Evolutionary conservation across 1,140 invertebrate species (phyloP), one percentile per base, ranked within the genome.

Genomic region (Drosophila subobscura): DNA sequence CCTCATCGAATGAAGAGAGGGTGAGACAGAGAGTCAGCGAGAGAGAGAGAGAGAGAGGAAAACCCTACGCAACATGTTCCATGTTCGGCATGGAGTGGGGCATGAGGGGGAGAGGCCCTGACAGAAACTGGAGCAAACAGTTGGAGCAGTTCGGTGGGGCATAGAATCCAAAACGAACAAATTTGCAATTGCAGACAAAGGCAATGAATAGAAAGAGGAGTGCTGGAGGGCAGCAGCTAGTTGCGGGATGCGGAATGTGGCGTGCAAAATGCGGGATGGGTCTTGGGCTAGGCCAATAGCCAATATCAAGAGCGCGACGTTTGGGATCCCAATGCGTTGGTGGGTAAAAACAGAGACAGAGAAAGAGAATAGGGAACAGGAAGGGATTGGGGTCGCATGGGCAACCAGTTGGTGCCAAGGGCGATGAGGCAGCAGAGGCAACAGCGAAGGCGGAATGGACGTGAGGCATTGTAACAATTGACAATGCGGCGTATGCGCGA

Each of bases 21-120:
- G 25, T 22, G 20, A 23, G 20, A 47, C 8, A 47, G 1, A 49
- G 16, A 20, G 16, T 1, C 0, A 20, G 16, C 1, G 25, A 12
- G 4, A 22, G 50, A 52, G 50, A 52, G 50, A 40, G 14, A 16
- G 29, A 22, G 25, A 49, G 37, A 23, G 50, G 50, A 71, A 76
- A 80, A 77, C 78, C 83, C 83, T 88, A 88, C 83, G 83, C 84
- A 88, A 88, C 83, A 88, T 89, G 83, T 88, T 89, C 79, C 72
- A 88, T 88, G 84, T 88, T 88, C 72, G 57, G 77, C 58, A 55
- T 49, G 57, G 57, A 59, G 37, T 12, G 50, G 29, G 61, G 37
- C 42, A 23, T 14, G 33, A 23, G 41, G 22, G 22, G 16, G 40
- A 14, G 42, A 33, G 63, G 47, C n/a, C 20, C 53, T 37, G 52